These are phyloP conservation scores for Myiotriccus ornatus DNA, from an alignment of 2,797 vertebrate species.

Conservation along the genomic window DNA sequence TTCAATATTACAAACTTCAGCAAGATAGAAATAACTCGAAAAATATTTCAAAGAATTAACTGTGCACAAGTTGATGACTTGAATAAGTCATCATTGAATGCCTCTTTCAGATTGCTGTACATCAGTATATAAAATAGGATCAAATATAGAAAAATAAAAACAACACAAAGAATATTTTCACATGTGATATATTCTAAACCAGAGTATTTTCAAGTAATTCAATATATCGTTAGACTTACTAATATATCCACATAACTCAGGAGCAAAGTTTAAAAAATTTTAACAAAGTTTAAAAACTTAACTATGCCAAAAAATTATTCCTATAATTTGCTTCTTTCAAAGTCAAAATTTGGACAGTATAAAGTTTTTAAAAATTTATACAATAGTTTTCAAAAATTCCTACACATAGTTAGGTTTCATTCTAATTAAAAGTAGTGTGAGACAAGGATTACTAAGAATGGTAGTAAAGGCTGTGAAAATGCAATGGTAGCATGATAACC, in stretches of 20 bases:
- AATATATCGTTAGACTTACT: background rate
- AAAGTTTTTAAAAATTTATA: background rate
- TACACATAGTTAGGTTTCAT: background rate
- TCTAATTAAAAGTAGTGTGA: background rate
- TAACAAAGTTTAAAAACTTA: background rate
- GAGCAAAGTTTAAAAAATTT: background rate
- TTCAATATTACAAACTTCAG: background rate
- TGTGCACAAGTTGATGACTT: background rate
- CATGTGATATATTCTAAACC: background rate
- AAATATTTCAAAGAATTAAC: background rate
- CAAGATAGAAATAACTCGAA: background rate
- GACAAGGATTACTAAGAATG: background rate
- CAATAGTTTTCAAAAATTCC: background rate
- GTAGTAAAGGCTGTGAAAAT: background rate
- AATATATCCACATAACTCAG: background rate
- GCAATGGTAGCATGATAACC: background rate
- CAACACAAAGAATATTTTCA: background rate
- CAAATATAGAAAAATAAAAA: background rate
- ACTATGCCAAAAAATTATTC: background rate
- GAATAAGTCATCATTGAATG: background rate
- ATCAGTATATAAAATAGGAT: background rate
- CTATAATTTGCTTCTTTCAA: background rate
- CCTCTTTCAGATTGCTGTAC: background rate
- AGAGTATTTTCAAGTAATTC: background rate
- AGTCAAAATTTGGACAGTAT: background rate